Base-by-base conservation (phyloP, 2,797 vertebrate genomes). In the Squalus acanthias region DNA sequence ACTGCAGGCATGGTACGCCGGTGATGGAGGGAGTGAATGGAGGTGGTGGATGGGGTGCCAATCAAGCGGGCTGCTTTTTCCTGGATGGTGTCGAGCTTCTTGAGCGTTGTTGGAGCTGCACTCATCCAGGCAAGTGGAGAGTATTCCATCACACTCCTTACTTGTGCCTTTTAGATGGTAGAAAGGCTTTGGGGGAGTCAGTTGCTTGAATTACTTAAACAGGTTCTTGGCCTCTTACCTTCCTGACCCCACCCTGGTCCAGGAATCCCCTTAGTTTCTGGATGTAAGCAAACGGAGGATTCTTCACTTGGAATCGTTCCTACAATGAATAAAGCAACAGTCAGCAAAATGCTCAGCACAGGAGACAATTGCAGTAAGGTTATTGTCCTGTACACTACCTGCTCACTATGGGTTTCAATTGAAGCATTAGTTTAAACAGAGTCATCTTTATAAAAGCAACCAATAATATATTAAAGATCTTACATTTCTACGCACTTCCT, bases 291-390 rank as follows among this genome's bases (percentile, higher is more conserved):
- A 98, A 98, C 0, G 99, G 99, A 0, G 99, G 99, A 97, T 99
- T 99, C 97, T 99, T 99, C 97, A 99, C 99, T 97, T 99, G 98
- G 97, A 99, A 99, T 29, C 99, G 98, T 96, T 99, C 99, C 99
- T 99, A 96, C 24, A 0, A 96, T 95, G 96, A 95, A 15, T 24
- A 15, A 88, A 67, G 88, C 50, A 96, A 50, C 12, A 67, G 26
- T 96, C 3, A 65, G n/a, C 46, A 39, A 65, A 95, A 33, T 39
- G 9, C 24, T 29, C 53, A 53, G 53, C 26, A 8, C 57, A 46
- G 5, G 15, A n/a, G 60, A 63, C 15, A 24, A 50, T 17, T 67
- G 60, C 1, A 8, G 89, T 7, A 13, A 20, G 0, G 33, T 53
- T 20, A 46, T 7, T 93, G 63, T 10, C 20, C 63, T 46, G 13